phyloP scores from a whole-genome alignment of 2,113 vertebrate species.

The Cyprinus carpio region DNA sequence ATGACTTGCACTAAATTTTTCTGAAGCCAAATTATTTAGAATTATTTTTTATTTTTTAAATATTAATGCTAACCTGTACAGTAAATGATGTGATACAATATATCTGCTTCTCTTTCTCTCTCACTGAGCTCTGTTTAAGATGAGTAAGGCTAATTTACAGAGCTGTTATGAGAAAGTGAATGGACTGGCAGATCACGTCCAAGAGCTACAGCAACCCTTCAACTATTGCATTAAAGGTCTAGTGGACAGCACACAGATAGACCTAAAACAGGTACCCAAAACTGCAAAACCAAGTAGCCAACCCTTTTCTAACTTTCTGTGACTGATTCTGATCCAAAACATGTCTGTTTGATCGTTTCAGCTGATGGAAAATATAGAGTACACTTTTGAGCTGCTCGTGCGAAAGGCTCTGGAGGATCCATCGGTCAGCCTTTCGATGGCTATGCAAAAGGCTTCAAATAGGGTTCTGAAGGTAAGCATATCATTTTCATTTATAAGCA shows the following conservation, averaged over 20 bases:
- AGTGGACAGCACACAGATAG: constrained; percentile 85
- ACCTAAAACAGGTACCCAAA: constrained; percentile 85
- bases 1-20: no score
- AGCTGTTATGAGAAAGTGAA: constrained; percentile 82
- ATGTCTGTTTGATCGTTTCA: constrained; percentile 57
- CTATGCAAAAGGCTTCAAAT: constrained; percentile 84
- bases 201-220: constrained; percentile 82
- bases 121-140: constrained; percentile 60
- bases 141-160: constrained; percentile 80
- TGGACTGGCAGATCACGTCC: constrained; percentile 78
- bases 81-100: no score
- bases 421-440: constrained; percentile 60
- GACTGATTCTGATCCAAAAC: neutral
- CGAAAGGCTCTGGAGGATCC: constrained; percentile 73
- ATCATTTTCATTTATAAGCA: neutral
- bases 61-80: no score
- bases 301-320: neutral
- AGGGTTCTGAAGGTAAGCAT: constrained; percentile 86
- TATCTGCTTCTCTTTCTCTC: neutral
- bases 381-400: constrained; percentile 85
- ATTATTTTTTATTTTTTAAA: no score
- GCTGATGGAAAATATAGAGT: constrained; percentile 86
- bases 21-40: no score
- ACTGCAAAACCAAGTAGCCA: neutral
- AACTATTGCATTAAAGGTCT: constrained; percentile 78